Conservation (phyloP, 2,113 vertebrate species). For the Pelobates fuscus region DNA sequence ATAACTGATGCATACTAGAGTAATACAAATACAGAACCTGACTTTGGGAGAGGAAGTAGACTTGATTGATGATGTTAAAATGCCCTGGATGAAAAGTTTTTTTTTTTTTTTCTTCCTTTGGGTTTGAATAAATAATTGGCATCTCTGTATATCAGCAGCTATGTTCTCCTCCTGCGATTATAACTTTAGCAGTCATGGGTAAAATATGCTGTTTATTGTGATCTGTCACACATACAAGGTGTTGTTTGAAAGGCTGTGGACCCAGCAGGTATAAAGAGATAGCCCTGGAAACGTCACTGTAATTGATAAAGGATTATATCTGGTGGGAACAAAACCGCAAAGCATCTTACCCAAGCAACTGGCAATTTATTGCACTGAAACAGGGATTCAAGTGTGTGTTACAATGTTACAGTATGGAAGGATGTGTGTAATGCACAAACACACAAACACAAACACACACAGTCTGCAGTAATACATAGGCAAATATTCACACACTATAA, state of each 20-base stretch:
- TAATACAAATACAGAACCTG: neutral
- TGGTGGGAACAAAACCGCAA: neutral
- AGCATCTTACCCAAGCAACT: neutral
- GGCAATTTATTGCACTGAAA: no score
- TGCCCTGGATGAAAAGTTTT: no score
- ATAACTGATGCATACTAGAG: slow-evolving; percentile 2
- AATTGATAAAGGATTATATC: neutral
- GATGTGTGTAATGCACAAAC: no score
- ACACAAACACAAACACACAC: no score
- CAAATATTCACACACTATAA: no score
- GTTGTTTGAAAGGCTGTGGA: slow-evolving; percentile 77
- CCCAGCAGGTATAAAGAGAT: slow-evolving; percentile 73
- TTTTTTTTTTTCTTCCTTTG: neutral
- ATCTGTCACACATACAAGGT: slow-evolving; percentile 76
- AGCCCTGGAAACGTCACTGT: slow-evolving; percentile 47
- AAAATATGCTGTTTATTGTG: slow-evolving; percentile 73
- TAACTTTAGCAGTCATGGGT: slow-evolving; percentile 60
- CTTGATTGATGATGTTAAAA: slow-evolving; percentile 11
- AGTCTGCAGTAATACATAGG: no score
- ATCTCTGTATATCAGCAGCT: slow-evolving; percentile 3
- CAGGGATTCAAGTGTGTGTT: no score
- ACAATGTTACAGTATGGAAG: no score
- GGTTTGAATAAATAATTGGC: neutral
- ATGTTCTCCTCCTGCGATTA: no score
- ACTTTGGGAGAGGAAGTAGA: neutral